Percentiles rank a stretch among this genome's conserved stretches.
Evolutionary conservation across 92 coral and sea anemone genomes (phyloP).

Genomic region (Plumapathes pennacea): DNA sequence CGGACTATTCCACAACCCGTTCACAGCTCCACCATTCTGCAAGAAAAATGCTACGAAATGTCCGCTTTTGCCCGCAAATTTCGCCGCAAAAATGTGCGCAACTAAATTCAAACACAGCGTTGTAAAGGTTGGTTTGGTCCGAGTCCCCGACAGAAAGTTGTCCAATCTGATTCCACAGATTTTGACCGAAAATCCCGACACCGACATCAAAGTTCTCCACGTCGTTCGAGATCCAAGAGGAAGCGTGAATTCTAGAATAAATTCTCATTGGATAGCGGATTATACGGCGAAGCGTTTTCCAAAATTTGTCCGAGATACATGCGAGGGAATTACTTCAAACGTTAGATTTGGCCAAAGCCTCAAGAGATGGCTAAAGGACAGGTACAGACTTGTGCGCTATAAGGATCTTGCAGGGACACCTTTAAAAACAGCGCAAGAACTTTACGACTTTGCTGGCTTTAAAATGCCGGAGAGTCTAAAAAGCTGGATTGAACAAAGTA

Average conservation of each 20-base stretch:
- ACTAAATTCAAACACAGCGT: constrained; percentile 31
- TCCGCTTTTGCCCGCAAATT: constrained; percentile 1
- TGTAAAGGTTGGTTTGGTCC: constrained; percentile 30
- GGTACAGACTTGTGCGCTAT: constrained; percentile 30
- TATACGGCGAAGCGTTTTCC: constrained; percentile 7
- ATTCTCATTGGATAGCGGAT: constrained; percentile 18
- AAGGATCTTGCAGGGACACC: constrained; percentile 38
- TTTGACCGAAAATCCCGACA: constrained; percentile 29
- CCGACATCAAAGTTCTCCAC: constrained; percentile 33
- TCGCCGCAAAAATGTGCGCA: constrained; percentile 19
- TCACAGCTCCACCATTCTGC: constrained; percentile 31
- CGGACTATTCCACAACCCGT: constrained; percentile 19
- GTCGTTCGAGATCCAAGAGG: constrained; percentile 61
- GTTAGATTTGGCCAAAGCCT: constrained; percentile 32
- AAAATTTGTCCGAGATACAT: constrained; percentile 3
- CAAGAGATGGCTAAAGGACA: constrained; percentile 1
- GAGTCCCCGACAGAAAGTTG: constrained; percentile 41
- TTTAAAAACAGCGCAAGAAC: constrained; percentile 28
- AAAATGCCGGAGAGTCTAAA: constrained; percentile 30
- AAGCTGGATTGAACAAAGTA: constrained; percentile 33
- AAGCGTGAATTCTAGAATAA: constrained; percentile 45
- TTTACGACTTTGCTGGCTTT: constrained; percentile 55
- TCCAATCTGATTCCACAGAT: constrained; percentile 37
- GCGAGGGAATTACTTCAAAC: constrained; percentile 35
- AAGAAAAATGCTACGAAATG: neutral